phyloP scores from a whole-genome alignment of 2,113 vertebrate genomes.

The Triplophysa tibetana region DNA sequence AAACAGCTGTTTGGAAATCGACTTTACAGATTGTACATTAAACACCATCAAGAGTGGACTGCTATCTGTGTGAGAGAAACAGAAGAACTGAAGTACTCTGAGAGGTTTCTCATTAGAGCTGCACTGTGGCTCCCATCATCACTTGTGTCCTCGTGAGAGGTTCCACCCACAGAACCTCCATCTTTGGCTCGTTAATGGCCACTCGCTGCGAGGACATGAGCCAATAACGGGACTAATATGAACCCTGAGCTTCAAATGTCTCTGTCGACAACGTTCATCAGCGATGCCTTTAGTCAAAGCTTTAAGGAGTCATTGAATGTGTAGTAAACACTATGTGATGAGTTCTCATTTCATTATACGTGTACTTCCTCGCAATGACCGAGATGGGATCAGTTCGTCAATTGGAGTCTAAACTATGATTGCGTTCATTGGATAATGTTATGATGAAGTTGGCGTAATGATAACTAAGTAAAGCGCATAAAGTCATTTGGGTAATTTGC shows the following conservation, averaged over 20 bases:
- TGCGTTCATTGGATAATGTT: background rate
- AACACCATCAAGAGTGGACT: slow-evolving; percentile 12
- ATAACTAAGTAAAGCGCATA: background rate
- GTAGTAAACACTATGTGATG: background rate
- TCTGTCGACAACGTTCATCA: slow-evolving; percentile 29
- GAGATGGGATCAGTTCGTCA: background rate
- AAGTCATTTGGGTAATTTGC: background rate
- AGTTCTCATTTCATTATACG: background rate
- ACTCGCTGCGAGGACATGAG: background rate
- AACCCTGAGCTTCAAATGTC: background rate
- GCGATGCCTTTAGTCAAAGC: slow-evolving; percentile 11
- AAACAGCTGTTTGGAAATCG: slow-evolving; percentile 18
- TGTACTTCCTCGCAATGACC: background rate
- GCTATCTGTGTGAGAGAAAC: background rate
- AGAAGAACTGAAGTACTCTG: background rate
- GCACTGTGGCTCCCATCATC: slow-evolving; percentile 9
- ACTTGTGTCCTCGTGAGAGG: slow-evolving; percentile 22
- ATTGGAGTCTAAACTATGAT: background rate
- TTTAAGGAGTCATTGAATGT: slow-evolving; percentile 20
- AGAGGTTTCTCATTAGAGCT: background rate
- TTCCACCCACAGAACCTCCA: slow-evolving; percentile 4
- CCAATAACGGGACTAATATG: slow-evolving; percentile 15
- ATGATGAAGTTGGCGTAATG: background rate
- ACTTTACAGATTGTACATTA: slow-evolving; percentile 14
- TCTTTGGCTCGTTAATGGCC: slow-evolving; percentile 7